phyloP scores from a whole-genome alignment of 2,113 vertebrate genomes.

The Macroglossus sobrinus region DNA sequence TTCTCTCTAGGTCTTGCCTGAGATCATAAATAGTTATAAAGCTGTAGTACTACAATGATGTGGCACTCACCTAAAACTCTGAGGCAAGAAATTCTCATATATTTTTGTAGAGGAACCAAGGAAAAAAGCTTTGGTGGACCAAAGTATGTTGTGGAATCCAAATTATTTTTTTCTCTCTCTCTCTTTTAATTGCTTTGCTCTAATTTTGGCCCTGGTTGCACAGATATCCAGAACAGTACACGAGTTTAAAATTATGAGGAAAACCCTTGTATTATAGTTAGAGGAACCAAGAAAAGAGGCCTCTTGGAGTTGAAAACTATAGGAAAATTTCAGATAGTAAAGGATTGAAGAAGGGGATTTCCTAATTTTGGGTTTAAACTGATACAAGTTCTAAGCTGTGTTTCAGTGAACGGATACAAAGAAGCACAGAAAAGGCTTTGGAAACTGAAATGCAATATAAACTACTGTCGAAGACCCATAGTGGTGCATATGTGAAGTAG shows the following conservation, averaged over 20 bases:
- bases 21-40: not conserved
- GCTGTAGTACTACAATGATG: not conserved
- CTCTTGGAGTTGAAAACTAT: not conserved
- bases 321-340: not conserved
- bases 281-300: not conserved
- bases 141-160: not conserved
- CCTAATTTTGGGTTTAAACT: not conserved
- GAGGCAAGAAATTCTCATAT: not conserved
- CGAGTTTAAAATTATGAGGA: not conserved
- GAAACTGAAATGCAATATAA: not conserved
- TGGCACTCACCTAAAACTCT: not conserved
- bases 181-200: not conserved
- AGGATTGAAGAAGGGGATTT: not conserved
- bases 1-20: not conserved
- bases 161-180: not conserved
- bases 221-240: not conserved
- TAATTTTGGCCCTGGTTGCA: not conserved
- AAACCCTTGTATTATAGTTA: not conserved
- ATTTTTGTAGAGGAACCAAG: not conserved
- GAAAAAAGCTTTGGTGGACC: not conserved
- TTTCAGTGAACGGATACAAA: not conserved
- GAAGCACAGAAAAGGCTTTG: not conserved
- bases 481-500: not conserved
- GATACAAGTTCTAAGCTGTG: not conserved
- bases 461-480: not conserved